These are phyloP conservation scores for Hydriomena furcata DNA, from an alignment of 2,888 invertebrate genomes.

Conservation along the genomic window DNA sequence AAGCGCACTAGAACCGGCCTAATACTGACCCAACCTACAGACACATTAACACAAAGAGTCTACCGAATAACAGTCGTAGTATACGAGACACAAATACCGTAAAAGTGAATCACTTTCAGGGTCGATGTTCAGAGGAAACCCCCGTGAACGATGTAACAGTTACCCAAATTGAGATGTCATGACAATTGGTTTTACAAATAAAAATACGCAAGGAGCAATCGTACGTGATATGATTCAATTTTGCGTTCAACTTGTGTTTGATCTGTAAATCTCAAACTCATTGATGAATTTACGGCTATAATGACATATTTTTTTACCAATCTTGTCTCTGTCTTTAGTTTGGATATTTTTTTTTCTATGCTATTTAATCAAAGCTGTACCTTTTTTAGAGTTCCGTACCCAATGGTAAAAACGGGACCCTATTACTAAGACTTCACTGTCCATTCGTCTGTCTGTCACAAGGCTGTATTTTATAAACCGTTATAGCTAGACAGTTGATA, in stretches of 20 bases:
- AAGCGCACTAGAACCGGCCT: slow-evolving; percentile 27
- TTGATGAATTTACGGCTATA: too few relatives aligned
- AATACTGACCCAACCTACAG: slow-evolving; percentile 48
- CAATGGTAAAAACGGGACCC: too few relatives aligned
- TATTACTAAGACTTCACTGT: too few relatives aligned
- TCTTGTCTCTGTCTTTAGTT: too few relatives aligned
- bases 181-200: slow-evolving; percentile 69
- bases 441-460: too few relatives aligned
- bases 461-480: too few relatives aligned
- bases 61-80: slow-evolving; percentile 50
- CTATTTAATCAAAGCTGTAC: too few relatives aligned
- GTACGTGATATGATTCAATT: slow-evolving; percentile 65
- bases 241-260: slow-evolving; percentile 58
- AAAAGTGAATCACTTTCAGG: slow-evolving; percentile 75
- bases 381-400: too few relatives aligned
- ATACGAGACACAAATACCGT: slow-evolving; percentile 51
- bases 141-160: slow-evolving; percentile 62
- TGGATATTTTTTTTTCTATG: too few relatives aligned
- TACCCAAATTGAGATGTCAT: slow-evolving; percentile 74
- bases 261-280: too few relatives aligned
- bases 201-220: slow-evolving; percentile 51
- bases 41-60: slow-evolving; percentile 45
- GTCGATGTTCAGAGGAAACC: slow-evolving; percentile 66
- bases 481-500: too few relatives aligned
- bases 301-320: too few relatives aligned